These are phyloP conservation scores for Ruditapes philippinarum DNA, from an alignment of 1,140 invertebrate genomes.

Conservation along the genomic window DNA sequence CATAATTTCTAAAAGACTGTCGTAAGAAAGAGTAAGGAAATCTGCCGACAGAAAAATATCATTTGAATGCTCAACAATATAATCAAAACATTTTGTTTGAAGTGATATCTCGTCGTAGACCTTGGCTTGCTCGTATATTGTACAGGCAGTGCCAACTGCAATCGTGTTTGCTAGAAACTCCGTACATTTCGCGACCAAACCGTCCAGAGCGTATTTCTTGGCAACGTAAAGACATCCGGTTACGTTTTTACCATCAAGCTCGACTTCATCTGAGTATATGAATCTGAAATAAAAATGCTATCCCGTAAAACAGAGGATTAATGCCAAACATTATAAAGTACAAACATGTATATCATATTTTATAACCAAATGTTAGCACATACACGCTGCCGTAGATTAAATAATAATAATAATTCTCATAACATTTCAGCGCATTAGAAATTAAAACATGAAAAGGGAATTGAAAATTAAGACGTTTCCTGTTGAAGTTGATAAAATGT, in stretches of 20 bases:
- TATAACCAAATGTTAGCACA: too few species aligned
- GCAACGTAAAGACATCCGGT: slow-evolving; percentile 59
- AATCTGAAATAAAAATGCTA: slow-evolving; percentile 39
- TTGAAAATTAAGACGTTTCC: too few species aligned
- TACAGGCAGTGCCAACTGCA: slow-evolving; percentile 48
- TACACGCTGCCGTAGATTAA: too few species aligned
- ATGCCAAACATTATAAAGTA: too few species aligned
- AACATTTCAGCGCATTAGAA: too few species aligned
- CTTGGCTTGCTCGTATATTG: slow-evolving; percentile 60
- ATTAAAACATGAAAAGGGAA: too few species aligned
- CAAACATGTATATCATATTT: too few species aligned
- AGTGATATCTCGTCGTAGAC: slow-evolving; percentile 51
- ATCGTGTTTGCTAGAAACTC: slow-evolving; percentile 57
- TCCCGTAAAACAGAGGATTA: background rate
- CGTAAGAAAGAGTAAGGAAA: slow-evolving; percentile 25
- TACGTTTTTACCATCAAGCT: slow-evolving; percentile 54
- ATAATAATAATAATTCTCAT: too few species aligned
- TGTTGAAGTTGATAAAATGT: too few species aligned
- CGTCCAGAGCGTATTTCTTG: slow-evolving; percentile 49
- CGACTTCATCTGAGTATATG: slow-evolving; percentile 61
- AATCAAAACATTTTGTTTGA: slow-evolving; percentile 36
- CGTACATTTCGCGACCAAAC: slow-evolving; percentile 48
- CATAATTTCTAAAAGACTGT: slow-evolving; percentile 53
- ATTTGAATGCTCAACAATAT: slow-evolving; percentile 58
- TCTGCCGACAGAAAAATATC: slow-evolving; percentile 54